A percentile compares a stretch with the other conserved stretches of the same genome.
phyloP scores from a whole-genome alignment of 92 coral and sea anemone genomes.

The Nematostella vectensis region DNA sequence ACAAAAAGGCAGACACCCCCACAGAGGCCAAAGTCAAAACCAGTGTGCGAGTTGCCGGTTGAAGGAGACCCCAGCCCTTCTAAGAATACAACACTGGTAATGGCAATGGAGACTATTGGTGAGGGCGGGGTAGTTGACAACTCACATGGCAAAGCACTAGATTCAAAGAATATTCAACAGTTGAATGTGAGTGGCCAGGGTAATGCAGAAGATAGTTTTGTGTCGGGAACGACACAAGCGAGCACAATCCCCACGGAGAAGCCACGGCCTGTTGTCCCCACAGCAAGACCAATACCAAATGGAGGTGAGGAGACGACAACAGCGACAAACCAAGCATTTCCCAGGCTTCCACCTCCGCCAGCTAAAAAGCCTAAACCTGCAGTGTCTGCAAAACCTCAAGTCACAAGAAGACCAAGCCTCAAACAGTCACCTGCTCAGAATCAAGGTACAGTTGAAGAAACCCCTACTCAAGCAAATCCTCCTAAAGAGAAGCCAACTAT shows the following conservation, averaged over 20 bases:
- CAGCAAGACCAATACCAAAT: constrained; percentile 26
- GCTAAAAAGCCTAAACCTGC: constrained; percentile 12
- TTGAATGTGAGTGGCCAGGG: no score
- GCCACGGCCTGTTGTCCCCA: constrained; percentile 32
- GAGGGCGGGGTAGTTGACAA: no score
- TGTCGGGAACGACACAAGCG: no score
- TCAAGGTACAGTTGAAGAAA: background rate
- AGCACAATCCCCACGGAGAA: constrained; percentile 10
- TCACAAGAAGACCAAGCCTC: background rate
- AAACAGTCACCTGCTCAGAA: background rate
- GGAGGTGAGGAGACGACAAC: constrained; percentile 12
- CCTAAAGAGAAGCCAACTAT: no score
- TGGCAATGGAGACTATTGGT: no score
- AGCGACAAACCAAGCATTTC: background rate
- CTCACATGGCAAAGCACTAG: no score
- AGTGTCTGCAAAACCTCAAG: constrained; percentile 1
- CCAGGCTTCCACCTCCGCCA: constrained; percentile 24
- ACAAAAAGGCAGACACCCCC: constrained; percentile 55
- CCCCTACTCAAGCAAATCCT: no score
- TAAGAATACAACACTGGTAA: no score
- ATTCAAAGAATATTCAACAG: no score
- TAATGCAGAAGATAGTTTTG: no score
- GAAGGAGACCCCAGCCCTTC: no score
- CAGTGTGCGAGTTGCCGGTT: constrained; percentile 49
- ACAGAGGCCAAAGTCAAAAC: constrained; percentile 71